Evolutionary conservation across 2,113 vertebrate species (phyloP).

Genomic region (Tupaia chinensis): DNA sequence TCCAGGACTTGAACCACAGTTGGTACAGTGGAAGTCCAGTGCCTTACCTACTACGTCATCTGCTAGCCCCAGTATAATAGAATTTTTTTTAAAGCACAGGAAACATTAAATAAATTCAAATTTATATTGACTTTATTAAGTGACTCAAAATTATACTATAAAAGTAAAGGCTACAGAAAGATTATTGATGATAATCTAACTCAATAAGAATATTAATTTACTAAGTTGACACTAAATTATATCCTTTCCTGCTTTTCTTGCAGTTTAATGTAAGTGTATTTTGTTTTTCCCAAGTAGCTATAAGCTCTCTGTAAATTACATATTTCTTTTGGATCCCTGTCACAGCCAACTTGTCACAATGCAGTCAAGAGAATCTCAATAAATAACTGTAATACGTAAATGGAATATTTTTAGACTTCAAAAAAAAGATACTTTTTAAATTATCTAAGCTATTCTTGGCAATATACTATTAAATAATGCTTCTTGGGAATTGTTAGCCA

Average conservation of each 20-base stretch:
- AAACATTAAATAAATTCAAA: slow-evolving; percentile 11
- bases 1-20: too few relatives aligned
- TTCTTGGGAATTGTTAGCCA: slow-evolving; percentile 52
- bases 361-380: slow-evolving; percentile 13
- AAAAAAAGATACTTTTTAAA: slow-evolving; percentile 33
- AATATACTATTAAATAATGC: slow-evolving; percentile 55
- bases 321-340: slow-evolving; percentile 43
- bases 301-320: not conserved
- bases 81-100: not conserved
- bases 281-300: slow-evolving; percentile 12
- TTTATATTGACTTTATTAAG: not conserved
- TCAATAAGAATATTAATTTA: slow-evolving; percentile 57
- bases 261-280: slow-evolving; percentile 10
- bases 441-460: slow-evolving; percentile 48
- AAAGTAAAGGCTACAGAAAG: not conserved
- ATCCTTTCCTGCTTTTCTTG: slow-evolving; percentile 45
- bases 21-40: too few relatives aligned
- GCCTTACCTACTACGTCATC: too few relatives aligned
- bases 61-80: too few relatives aligned
- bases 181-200: not conserved
- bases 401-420: slow-evolving; percentile 22
- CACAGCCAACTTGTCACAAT: slow-evolving; percentile 30
- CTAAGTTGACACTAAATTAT: slow-evolving; percentile 33
- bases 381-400: slow-evolving; percentile 58
- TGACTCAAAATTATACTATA: slow-evolving; percentile 32